Evolutionary conservation across 2,888 invertebrate species (phyloP).

Genomic region (Caenorhabditis sp.): DNA sequence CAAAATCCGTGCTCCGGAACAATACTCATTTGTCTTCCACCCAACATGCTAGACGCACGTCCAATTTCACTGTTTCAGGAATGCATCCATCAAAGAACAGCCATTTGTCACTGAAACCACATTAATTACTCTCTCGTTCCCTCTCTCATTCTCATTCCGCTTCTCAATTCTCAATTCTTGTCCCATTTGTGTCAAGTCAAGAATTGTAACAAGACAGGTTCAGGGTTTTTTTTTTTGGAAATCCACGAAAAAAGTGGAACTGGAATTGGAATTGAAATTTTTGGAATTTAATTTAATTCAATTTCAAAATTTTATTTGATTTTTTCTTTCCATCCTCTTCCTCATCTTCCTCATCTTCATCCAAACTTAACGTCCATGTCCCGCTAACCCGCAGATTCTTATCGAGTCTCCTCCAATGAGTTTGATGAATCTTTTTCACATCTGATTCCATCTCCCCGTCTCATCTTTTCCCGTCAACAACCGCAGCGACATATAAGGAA

Average conservation of each 20-base stretch:
- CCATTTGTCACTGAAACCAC: slow-evolving; percentile 42
- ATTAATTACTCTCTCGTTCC: slow-evolving; percentile 28
- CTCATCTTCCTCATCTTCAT: too few relatives aligned
- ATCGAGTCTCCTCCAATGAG: slow-evolving; percentile 38
- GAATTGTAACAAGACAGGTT: too few relatives aligned
- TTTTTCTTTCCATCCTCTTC: too few relatives aligned
- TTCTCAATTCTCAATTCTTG: too few relatives aligned
- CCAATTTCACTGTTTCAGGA: slow-evolving; percentile 4
- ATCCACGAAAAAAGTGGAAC: too few relatives aligned
- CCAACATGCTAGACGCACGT: slow-evolving; percentile 24
- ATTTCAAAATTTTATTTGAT: not conserved
- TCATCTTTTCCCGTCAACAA: slow-evolving; percentile 13
- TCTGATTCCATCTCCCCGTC: slow-evolving; percentile 51
- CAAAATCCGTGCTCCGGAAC: not conserved
- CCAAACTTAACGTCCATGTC: too few relatives aligned
- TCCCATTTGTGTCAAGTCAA: too few relatives aligned
- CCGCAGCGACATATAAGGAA: slow-evolving; percentile 23
- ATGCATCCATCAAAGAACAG: slow-evolving; percentile 10
- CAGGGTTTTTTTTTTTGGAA: too few relatives aligned
- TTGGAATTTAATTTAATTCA: too few relatives aligned
- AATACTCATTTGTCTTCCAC: slow-evolving; percentile 20
- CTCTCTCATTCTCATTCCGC: not conserved
- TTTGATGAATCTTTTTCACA: slow-evolving; percentile 62
- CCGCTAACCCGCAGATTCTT: slow-evolving; percentile 44
- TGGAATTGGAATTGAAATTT: too few relatives aligned